Percentiles rank a stretch among this genome's conserved stretches.
These are phyloP conservation scores for human (Homo sapiens) DNA, from an alignment of 2,113 vertebrate species.

Conservation along the genomic window DNA sequence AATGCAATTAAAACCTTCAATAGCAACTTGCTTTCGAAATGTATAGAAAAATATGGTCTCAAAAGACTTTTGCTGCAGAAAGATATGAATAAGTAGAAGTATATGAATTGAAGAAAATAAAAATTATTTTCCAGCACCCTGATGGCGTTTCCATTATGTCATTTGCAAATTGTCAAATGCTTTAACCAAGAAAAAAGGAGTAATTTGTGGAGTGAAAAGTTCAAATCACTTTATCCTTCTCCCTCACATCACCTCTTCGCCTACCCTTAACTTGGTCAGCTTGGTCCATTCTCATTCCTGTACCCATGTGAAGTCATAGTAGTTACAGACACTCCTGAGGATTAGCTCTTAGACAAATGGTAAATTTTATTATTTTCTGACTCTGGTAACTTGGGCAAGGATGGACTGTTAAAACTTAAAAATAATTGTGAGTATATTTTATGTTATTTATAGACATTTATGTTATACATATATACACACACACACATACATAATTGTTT, in stretches of 20 bases:
- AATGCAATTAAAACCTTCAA: constrained; percentile 35
- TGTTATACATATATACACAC: not conserved
- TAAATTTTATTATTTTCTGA: constrained; percentile 13
- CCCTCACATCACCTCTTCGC: not conserved
- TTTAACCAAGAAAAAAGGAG: not conserved
- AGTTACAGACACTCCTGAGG: not conserved
- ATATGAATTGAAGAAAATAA: constrained; percentile 40
- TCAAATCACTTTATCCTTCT: not conserved
- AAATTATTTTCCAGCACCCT: constrained; percentile 39
- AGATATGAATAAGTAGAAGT: constrained; percentile 10
- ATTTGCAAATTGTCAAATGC: not conserved
- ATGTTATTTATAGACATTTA: not conserved
- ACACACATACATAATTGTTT: not conserved
- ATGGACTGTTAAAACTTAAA: not conserved
- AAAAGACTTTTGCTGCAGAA: constrained; percentile 22
- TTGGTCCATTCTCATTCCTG: not conserved
- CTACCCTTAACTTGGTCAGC: not conserved
- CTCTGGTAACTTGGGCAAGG: not conserved
- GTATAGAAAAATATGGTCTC: not conserved
- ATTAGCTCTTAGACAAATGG: not conserved
- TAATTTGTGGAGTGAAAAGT: not conserved
- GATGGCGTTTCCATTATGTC: constrained; percentile 39
- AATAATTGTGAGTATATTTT: constrained; percentile 2
- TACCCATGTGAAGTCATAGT: not conserved
- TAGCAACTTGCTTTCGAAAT: constrained; percentile 45